Conservation (phyloP, 2,888 invertebrate species). For the Ecdyonurus torrentis region DNA sequence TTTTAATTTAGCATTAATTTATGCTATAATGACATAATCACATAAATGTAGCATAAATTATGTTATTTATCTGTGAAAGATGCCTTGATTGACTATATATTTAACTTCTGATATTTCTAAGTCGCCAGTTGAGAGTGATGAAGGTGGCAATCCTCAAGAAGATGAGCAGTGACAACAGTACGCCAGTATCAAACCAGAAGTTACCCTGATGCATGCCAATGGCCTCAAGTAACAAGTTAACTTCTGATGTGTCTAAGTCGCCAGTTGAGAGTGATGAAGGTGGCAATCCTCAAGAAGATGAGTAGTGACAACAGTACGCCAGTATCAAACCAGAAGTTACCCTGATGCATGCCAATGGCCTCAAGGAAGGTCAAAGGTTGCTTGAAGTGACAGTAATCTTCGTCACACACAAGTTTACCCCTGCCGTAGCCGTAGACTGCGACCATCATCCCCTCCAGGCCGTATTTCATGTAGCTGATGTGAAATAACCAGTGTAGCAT, state of each 20-base stretch:
- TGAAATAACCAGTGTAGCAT: slow-evolving; percentile 75
- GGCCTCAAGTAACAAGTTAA: slow-evolving; percentile 48
- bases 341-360: slow-evolving; percentile 49
- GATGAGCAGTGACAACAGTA: slow-evolving; percentile 45
- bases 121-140: slow-evolving; percentile 33
- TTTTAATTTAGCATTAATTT: no score
- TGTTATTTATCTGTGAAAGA: no score
- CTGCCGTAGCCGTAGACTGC: slow-evolving; percentile 71
- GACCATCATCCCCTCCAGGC: slow-evolving; percentile 64
- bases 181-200: slow-evolving; percentile 45
- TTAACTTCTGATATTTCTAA: slow-evolving; percentile 10
- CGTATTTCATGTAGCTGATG: slow-evolving; percentile 75
- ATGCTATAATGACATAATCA: no score
- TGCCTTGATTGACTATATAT: no score
- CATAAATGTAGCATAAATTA: no score
- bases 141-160: slow-evolving; percentile 46
- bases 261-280: slow-evolving; percentile 42
- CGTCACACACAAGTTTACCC: slow-evolving; percentile 51
- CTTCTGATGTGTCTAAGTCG: slow-evolving; percentile 12
- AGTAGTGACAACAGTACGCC: slow-evolving; percentile 46
- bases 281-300: slow-evolving; percentile 39
- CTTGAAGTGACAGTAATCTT: slow-evolving; percentile 56
- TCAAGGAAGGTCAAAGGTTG: slow-evolving; percentile 55
- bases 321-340: slow-evolving; percentile 47
- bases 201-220: slow-evolving; percentile 49